Evolutionary conservation across 2,113 vertebrate species (phyloP), one percentile per base, ranked within the genome.

Genomic region (Heterocephalus glaber): DNA sequence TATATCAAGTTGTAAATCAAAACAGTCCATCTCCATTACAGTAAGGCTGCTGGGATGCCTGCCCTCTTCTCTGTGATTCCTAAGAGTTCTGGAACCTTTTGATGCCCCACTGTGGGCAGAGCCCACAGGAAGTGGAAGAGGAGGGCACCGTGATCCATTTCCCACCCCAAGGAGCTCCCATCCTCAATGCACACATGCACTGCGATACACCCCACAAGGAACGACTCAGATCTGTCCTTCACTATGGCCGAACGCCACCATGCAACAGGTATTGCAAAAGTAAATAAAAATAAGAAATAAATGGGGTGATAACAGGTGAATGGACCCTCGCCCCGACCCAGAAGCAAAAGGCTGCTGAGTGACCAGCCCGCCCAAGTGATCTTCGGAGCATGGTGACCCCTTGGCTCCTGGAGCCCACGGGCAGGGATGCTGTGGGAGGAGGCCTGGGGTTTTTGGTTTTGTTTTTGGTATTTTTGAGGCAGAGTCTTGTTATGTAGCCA

Each of bases 321-420:
- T 0, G 1, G 2, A 14, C 16, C 58, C 30, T 2, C 14, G 5
- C 33, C 41, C 16, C 28, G 3, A 5, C 1, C 2, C 5, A 2
- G 33, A 41, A 22, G 60, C 14, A 44, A 56, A 52, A 56, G 91
- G 47, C 22, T 26, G 22, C 60, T 16, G 60, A 61, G 60, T 8
- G 6, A 61, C 60, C 16, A 60, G 58, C 19, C 19, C 17, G 20
- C 58, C 58, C 54, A 56, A 56, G 54, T 56, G 13, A 56, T 14
- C 56, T 4, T 20, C 16, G 8, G 60, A 61, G 60, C 60, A 4
- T 26, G 60, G 60, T 22, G 60, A 16, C 20, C 60, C 22, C 6
- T 6, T 24, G 60, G 60, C 60, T 26, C 60, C 22, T 26, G 24
- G 60, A 61, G 60, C 7, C 12, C 7, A 7, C 8, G 38, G 38